Base-by-base conservation (phyloP, 1,140 invertebrate genomes). In the Melitaea cinxia region DNA sequence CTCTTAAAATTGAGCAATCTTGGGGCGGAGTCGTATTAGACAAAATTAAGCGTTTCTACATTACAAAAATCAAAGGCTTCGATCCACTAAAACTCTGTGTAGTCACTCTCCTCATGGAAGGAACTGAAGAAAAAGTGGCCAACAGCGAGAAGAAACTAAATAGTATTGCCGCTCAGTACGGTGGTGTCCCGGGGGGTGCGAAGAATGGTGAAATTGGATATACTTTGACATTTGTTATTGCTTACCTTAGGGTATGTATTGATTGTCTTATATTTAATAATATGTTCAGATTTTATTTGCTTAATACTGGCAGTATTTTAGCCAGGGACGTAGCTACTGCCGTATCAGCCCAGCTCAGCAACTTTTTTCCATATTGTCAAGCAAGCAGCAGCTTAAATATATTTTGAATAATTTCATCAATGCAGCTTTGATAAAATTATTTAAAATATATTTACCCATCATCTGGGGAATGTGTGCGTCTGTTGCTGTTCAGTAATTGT, bases 211-310 rank as follows among this genome's bases (percentile, higher is more conserved):
- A 97, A 85, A 93, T 97, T 33, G 99, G 99, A 4, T 99, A 99
- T 75, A 96, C 97, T 65, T 87, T 99, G 4, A 99, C 99, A 0
- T 99, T 99, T 86, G 97, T 99, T n/a, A 99, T 99, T 64, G 99
- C 98, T 12, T 99, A 99, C 83, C 95, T 99, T 14, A 93, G 98
- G 83, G 97, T 96, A 86, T 93, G 93, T 58, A 50, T 15, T 30
- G 52, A 14, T 49, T 30, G n/a, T n/a, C n/a, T n/a, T n/a, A n/a
- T n/a, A n/a, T n/a, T n/a, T n/a, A n/a, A n/a, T n/a, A n/a, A n/a
- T n/a, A n/a, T n/a, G n/a, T n/a, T n/a, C n/a, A n/a, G n/a, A n/a
- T n/a, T n/a, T n/a, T n/a, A n/a, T n/a, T n/a, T n/a, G n/a, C n/a
- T n/a, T n/a, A n/a, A n/a, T n/a, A n/a, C n/a, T n/a, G n/a, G n/a